These are phyloP conservation scores for Felis chaus DNA, from an alignment of 2,113 vertebrate species.

Conservation along the genomic window DNA sequence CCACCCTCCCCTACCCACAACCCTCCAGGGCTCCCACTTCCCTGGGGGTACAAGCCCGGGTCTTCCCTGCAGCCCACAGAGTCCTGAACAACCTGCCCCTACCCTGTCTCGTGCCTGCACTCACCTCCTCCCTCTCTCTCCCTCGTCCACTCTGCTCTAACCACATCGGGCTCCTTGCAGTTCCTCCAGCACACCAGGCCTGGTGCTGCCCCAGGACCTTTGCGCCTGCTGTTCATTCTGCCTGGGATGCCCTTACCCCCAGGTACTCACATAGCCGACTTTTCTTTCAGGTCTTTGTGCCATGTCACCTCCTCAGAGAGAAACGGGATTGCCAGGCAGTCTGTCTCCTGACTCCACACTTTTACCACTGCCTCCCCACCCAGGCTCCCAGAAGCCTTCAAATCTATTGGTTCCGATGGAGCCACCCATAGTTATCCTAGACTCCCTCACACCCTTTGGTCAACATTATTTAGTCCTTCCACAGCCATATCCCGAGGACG, in stretches of 20 bases:
- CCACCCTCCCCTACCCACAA: not conserved
- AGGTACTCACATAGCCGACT: not conserved
- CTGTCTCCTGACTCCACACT: not conserved
- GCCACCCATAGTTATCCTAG: not conserved
- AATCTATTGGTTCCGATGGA: not conserved
- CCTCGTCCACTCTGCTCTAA: not conserved
- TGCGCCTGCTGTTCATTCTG: not conserved
- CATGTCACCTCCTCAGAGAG: not conserved
- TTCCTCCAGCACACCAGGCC: not conserved
- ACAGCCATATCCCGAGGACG: not conserved
- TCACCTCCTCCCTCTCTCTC: not conserved
- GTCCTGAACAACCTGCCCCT: not conserved
- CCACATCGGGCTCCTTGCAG: not conserved
- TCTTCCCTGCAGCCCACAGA: not conserved
- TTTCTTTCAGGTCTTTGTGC: not conserved
- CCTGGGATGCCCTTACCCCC: not conserved
- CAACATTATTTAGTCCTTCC: not conserved
- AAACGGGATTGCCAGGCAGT: not conserved
- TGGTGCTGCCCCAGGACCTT: not conserved
- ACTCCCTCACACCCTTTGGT: not conserved
- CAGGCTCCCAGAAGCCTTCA: not conserved
- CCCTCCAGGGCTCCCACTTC: not conserved
- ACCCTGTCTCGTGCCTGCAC: not conserved
- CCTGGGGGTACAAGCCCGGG: not conserved
- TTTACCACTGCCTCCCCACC: not conserved